Percentiles rank a stretch among this genome's conserved stretches.
Evolutionary conservation across 23 tunicate species (phyloP).

Genomic region (Clavelina lepadiformis): DNA sequence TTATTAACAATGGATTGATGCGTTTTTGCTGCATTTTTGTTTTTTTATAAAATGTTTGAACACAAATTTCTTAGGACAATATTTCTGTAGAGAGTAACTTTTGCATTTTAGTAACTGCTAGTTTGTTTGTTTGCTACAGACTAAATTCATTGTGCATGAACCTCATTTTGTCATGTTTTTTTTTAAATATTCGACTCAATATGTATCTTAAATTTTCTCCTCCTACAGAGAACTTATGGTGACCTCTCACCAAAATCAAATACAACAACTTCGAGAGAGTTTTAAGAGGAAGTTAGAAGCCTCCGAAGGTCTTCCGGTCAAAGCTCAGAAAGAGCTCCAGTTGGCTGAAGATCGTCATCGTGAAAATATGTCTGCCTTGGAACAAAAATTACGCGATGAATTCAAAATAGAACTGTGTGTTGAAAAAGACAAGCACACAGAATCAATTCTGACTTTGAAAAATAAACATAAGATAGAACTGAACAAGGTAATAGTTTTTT

Average conservation of each 20-base stretch:
- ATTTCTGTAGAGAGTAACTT: no score
- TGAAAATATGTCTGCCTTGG: conserved; percentile 40
- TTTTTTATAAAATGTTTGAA: no score
- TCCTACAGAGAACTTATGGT: conserved; percentile 62
- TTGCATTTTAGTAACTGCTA: no score
- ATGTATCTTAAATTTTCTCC: no score
- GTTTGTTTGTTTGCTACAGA: no score
- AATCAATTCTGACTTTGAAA: conserved; percentile 28
- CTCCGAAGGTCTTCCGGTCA: conserved; percentile 30
- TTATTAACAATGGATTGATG: no score
- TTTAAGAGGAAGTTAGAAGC: conserved; percentile 55
- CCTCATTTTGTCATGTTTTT: no score
- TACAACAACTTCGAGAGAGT: conserved; percentile 59
- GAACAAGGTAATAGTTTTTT: conserved; percentile 14
- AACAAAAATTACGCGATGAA: conserved; percentile 36
- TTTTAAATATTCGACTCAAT: background rate
- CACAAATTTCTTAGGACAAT: no score
- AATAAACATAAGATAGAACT: conserved; percentile 17
- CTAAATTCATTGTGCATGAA: no score
- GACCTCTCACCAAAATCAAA: conserved; percentile 78
- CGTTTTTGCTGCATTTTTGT: no score
- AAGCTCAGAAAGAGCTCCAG: conserved; percentile 28
- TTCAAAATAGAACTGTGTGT: conserved; percentile 53
- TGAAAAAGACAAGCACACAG: conserved; percentile 62
- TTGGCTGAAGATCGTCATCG: conserved; percentile 18